Evolutionary conservation across 2,888 invertebrate species (phyloP), one percentile per base, ranked within the genome.

Genomic region (Drosophila emarginata): DNA sequence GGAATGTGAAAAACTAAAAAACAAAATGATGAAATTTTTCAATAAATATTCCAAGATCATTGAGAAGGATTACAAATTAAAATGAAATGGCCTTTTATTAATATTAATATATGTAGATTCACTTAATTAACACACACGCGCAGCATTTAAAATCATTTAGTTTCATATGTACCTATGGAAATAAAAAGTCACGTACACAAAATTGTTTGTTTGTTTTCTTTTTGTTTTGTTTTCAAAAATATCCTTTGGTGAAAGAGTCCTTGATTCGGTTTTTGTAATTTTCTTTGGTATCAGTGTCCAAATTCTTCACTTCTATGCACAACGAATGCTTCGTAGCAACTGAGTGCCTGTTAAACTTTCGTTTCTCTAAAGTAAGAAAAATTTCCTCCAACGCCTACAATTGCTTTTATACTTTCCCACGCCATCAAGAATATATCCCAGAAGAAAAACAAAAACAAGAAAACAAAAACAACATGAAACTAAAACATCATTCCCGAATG

Each of bases 351-450:
- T 64, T 71, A 75, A 77, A 71, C 57, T 73, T 64, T 63, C 18
- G 45, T 45, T 21, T 45, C 18, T 45, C 45, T 21, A 68, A 71
- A 63, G 74, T 73, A 84, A 80, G 79, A 87, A 81, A 84, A 81
- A 84, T 76, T 79, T 87, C 64, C 71, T 54, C 36, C 75, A 75
- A 78, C 87, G 84, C 81, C 84, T 83, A 86, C 84, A 84, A 87
- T 77, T 80, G 72, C 71, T 72, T 72, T 87, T 78, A 74, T 74
- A 77, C 78, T 76, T 87, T 81, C 78, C 72, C 80, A 74, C 77
- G 71, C 59, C 77, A 72, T 65, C 72, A 63, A 28, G 37, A 40
- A 12, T 7, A 39, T 61, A 57, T 32, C 32, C 32, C 32, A 32
- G 32, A 64, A 64, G 58, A 60, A 63, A 64, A 32, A 18, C 9